Evolutionary conservation across 2,888 invertebrate species (phyloP), one percentile per base, ranked within the genome.

Genomic region (Patella ulyssiponensis): DNA sequence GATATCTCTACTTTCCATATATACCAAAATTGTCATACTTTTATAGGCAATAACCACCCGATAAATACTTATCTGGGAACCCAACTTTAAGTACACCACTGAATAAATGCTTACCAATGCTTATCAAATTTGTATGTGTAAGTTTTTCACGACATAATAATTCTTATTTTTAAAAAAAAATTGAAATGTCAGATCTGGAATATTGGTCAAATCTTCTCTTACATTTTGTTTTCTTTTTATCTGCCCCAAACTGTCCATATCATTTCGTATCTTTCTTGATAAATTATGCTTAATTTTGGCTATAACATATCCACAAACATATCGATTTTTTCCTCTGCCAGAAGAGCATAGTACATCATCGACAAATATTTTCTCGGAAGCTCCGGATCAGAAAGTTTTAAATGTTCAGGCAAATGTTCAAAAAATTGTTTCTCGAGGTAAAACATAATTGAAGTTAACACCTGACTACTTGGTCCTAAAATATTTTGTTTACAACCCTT

Each of bases 181-280:
- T 17, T 77, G 17, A 64, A 77, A 73, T 27, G 51, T 17, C n/a
- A 15, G 3, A 56, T 73, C 73, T 23, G 77, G 64, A 33, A 77
- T 53, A 52, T 77, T 77, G 69, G 53, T 77, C 17, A 77, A 51
- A 52, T 73, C 56, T 73, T 77, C 73, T 52, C 77, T 73, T 9
- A 20, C 56, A 73, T 77, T 75, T 69, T 75, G 70, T 75, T 75
- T 75, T 51, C 75, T 69, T n/a, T 23, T n/a, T 17, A 53, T 75
- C 51, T 75, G 71, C 12, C 58, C 44, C 20, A 75, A 23, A 69
- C 69, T 69, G 12, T 58, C 75, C 17, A 14, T 3, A 3, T 74
- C 64, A 33, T 1, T 33, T 17, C 5, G 51, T n/a, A 76, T 75
- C 56, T 56, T 56, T 56, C 56, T 56, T 56, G 56, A 56, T 33